Percentiles rank a stretch among this genome's conserved stretches.
phyloP scores from a whole-genome alignment of 2,888 invertebrate genomes.

The Halictus ligatus region DNA sequence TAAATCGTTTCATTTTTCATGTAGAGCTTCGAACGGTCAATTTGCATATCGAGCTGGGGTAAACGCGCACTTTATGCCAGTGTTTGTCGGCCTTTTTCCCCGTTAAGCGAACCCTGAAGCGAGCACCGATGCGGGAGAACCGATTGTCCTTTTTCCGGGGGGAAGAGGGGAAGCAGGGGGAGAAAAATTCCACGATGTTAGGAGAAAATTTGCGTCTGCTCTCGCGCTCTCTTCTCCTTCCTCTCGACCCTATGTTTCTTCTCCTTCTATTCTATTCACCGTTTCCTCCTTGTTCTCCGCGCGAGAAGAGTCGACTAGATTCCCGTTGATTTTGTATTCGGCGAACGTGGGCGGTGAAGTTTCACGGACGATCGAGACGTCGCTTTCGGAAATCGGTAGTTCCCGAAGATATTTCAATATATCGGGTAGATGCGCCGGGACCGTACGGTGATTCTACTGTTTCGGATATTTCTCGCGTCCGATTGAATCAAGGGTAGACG shows the following conservation, averaged over 20 bases:
- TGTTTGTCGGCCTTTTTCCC: conserved; percentile 49
- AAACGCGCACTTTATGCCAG: conserved; percentile 25
- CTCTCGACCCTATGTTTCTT: background rate
- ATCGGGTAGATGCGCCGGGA: conserved; percentile 9
- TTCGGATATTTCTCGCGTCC: background rate
- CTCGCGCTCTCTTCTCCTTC: background rate
- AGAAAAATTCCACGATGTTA: conserved; percentile 16
- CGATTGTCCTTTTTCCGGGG: conserved; percentile 34
- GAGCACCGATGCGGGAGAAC: conserved; percentile 34
- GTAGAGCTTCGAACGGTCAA: conserved; percentile 20
- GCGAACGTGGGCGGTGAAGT: conserved; percentile 12
- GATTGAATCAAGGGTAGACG: background rate
- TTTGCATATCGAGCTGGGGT: conserved; percentile 42
- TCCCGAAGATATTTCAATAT: background rate
- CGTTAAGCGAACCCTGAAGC: conserved; percentile 43
- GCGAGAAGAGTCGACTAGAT: conserved; percentile 17
- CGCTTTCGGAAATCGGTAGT: conserved; percentile 10
- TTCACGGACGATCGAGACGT: conserved; percentile 22
- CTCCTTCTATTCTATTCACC: background rate
- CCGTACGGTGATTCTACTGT: conserved; percentile 7
- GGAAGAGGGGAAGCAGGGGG: background rate
- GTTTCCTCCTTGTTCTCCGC: no score
- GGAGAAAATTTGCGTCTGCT: conserved; percentile 25
- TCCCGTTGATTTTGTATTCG: conserved; percentile 35
- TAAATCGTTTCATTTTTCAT: conserved; percentile 48